Evolutionary conservation across 2,113 vertebrate species (phyloP).

Genomic region (Carlito syrichta): DNA sequence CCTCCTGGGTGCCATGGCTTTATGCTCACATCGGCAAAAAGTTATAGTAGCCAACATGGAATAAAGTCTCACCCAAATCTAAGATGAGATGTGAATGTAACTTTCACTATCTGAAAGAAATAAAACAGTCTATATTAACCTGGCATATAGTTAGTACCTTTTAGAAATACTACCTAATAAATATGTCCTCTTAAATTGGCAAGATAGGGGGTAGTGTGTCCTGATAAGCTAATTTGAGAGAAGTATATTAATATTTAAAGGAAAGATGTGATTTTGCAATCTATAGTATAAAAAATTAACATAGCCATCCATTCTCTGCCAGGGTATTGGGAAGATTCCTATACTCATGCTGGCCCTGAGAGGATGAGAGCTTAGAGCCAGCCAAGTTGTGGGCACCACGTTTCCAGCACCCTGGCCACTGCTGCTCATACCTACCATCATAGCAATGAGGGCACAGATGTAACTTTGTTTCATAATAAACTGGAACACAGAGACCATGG

Average conservation of each 20-base stretch:
- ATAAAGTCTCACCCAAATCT: not conserved
- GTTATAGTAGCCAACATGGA: not conserved
- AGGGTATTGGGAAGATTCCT: not conserved
- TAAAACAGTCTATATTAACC: not conserved
- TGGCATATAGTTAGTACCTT: not conserved
- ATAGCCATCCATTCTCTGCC: not conserved
- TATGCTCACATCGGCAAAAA: not conserved
- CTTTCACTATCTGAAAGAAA: not conserved
- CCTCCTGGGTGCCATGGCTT: not conserved
- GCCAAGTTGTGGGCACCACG: rapidly evolving
- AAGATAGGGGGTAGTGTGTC: not conserved
- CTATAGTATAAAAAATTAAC: slow-evolving; percentile 18
- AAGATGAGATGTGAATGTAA: not conserved
- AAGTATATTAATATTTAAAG: slow-evolving; percentile 10
- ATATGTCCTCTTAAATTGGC: not conserved
- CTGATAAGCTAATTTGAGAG: not conserved
- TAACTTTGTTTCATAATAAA: slow-evolving; percentile 99
- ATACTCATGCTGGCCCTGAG: not conserved
- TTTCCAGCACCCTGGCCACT: not conserved
- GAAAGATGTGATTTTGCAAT: not conserved
- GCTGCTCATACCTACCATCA: slow-evolving; percentile 91
- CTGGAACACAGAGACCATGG: slow-evolving; percentile 91
- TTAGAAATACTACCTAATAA: not conserved
- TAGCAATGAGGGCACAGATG: slow-evolving; percentile 97
- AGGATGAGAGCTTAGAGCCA: too few species aligned